Conservation (phyloP, 2,113 vertebrate genomes). For the Coptodon bakossiorum region DNA sequence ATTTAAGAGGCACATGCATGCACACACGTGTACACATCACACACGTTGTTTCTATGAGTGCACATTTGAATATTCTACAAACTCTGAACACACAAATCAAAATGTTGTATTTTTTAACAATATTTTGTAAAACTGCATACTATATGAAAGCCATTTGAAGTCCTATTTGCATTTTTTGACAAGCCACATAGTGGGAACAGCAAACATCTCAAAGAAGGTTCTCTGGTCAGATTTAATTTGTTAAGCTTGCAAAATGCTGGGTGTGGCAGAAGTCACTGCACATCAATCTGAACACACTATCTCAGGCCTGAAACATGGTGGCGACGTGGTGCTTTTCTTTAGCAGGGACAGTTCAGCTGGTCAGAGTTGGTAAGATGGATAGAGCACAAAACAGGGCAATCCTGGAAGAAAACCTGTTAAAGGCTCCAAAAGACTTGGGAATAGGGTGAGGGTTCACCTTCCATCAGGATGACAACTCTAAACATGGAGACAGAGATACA, state of each 20-base stretch:
- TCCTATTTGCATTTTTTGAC: background rate
- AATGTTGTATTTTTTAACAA: background rate
- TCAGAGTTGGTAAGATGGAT: too few relatives aligned
- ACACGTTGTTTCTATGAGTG: background rate
- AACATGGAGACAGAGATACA: too few relatives aligned
- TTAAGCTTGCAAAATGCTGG: background rate
- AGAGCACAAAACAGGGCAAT: too few relatives aligned
- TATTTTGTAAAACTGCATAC: too few relatives aligned
- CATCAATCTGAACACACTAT: too few relatives aligned
- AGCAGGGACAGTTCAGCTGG: too few relatives aligned
- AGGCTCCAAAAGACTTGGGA: too few relatives aligned
- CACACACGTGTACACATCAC: background rate
- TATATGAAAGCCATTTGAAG: background rate
- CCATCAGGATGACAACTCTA: too few relatives aligned
- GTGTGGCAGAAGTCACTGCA: background rate
- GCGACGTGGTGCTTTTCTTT: too few relatives aligned
- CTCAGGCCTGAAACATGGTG: background rate
- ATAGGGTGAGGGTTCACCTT: too few relatives aligned
- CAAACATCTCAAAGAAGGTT: background rate
- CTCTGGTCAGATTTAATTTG: background rate
- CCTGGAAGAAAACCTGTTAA: too few relatives aligned
- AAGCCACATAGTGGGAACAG: background rate
- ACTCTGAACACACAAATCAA: background rate
- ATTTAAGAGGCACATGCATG: rapidly evolving
- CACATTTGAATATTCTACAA: background rate